Base-by-base conservation (phyloP, 2,888 invertebrate genomes). In the Aporophyla nigra region DNA sequence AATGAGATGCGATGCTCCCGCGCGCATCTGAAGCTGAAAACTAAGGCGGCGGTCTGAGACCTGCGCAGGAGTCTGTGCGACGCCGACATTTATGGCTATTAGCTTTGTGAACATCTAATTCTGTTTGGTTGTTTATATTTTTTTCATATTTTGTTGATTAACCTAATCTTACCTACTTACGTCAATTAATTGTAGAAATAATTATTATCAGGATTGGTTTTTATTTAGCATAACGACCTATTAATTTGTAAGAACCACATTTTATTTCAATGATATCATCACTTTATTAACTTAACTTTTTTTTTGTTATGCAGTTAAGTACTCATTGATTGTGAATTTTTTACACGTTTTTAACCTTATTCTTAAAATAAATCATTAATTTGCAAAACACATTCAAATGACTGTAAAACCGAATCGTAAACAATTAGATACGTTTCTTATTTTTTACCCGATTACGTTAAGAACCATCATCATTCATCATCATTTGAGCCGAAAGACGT, bases 21-120 rank as follows among this genome's bases (percentile, higher is more conserved):
- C 86, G 89, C 86, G 82, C 80, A 84, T 84, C 91, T 92, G 92
- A 91, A 92, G 88, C 90, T 92, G 91, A 91, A 91, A 87, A 85
- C 82, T 89, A 89, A 91, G 80, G 88, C 86, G 70, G 84, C 74
- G 86, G 59, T n/a, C 86, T 84, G 83, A 87, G 78, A 80, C 74
- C 70, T 69, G 81, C 80, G 80, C 77, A 63, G 14, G 71, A 69
- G 73, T 73, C 54, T 51, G 14, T 24, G 54, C 27, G 63, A 4
- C 72, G 43, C 51, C 43, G 67, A 76, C 51, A 73, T 73, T 69
- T 74, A 74, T 49, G 66, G 19, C 53, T 16, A 66, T n/a, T 66
- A 40, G 24, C 51, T 74, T 54, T 58, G 58, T 54, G 24, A 66
- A 16, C 14, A 53, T 56, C 63, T 46, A 49, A 54, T 67, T 61